phyloP scores from a whole-genome alignment of 2,888 invertebrate genomes.

The Dolichopus griseipennis region DNA sequence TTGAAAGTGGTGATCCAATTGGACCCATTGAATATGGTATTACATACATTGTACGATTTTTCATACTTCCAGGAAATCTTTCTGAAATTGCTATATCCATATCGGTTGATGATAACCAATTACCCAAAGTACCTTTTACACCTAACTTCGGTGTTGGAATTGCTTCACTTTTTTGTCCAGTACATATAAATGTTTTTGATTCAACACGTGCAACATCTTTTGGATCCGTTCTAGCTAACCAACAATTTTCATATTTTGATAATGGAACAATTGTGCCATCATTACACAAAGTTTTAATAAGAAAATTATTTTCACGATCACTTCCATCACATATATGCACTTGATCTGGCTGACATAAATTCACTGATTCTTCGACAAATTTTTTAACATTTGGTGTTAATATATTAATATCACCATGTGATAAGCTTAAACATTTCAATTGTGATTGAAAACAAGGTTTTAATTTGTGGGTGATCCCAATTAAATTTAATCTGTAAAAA shows the following conservation, averaged over 20 bases:
- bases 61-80: constrained; percentile 84
- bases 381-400: constrained; percentile 46
- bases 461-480: not conserved
- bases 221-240: constrained; percentile 91
- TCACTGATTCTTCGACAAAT: constrained; percentile 69
- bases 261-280: constrained; percentile 71
- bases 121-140: constrained; percentile 76
- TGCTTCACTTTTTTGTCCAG: constrained; percentile 68
- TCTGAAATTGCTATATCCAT: constrained; percentile 71
- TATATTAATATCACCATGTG: constrained; percentile 38
- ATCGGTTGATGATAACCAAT: constrained; percentile 81
- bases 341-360: constrained; percentile 74
- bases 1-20: constrained; percentile 85
- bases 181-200: constrained; percentile 89
- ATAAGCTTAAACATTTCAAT: constrained; percentile 38
- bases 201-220: constrained; percentile 97
- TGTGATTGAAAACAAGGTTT: constrained; percentile 25
- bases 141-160: constrained; percentile 70
- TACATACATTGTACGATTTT: constrained; percentile 93
- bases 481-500: not conserved
- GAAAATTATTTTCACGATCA: constrained; percentile 63
- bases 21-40: constrained; percentile 99
- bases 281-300: constrained; percentile 66
- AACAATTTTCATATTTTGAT: constrained; percentile 88
- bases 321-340: constrained; percentile 91